Conservation (phyloP, 2,797 vertebrate species). For the Tiaroga cobitis region DNA sequence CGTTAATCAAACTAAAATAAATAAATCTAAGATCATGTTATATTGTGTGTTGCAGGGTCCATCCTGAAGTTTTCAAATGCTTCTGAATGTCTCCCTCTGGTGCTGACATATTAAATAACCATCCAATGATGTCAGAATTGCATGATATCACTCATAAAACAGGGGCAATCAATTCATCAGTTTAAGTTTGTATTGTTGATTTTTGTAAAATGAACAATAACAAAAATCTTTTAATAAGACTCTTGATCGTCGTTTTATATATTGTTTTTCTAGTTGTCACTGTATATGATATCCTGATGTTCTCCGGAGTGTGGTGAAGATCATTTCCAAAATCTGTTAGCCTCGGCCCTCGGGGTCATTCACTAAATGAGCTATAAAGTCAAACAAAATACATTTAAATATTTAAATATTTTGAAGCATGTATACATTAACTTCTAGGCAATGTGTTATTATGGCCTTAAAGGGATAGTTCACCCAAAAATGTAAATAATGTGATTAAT, state of each 20-base stretch:
- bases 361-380: neutral
- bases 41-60: neutral
- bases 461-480: neutral
- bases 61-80: neutral
- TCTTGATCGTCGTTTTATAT: neutral
- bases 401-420: neutral
- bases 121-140: neutral
- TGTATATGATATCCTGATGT: neutral
- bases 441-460: neutral
- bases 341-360: neutral
- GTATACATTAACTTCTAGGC: too few relatives aligned
- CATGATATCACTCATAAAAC: neutral
- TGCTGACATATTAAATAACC: neutral
- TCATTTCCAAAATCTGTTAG: neutral
- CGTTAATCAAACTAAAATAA: neutral
- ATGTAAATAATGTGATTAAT: neutral
- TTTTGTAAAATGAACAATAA: neutral
- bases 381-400: neutral
- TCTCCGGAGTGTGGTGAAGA: neutral
- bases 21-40: neutral
- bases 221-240: neutral
- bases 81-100: neutral
- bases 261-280: neutral
- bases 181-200: neutral
- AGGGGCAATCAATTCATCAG: neutral